A percentile compares a stretch with the other conserved stretches of the same genome.
phyloP scores from a whole-genome alignment of 2,888 invertebrate genomes.

The Pheosia gnoma region DNA sequence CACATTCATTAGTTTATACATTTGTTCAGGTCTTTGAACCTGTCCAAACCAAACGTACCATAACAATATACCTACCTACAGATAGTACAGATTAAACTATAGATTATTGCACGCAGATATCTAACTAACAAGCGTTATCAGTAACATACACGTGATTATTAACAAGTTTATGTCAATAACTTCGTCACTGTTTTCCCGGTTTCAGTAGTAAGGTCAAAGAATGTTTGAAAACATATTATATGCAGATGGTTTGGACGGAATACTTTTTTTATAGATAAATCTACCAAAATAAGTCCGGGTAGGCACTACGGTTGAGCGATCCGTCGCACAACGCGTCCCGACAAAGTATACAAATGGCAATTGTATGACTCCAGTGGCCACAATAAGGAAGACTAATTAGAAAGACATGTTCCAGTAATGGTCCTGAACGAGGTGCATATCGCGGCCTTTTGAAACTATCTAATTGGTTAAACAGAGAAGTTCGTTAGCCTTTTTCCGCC shows the following conservation, averaged over 20 bases:
- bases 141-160: background rate
- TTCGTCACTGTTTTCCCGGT: background rate
- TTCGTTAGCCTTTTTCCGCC: conserved; percentile 36
- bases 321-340: background rate
- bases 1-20: conserved; percentile 1
- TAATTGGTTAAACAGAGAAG: conserved; percentile 58
- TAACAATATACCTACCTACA: background rate
- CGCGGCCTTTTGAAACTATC: conserved; percentile 59
- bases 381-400: conserved; percentile 31
- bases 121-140: background rate
- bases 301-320: too few relatives aligned
- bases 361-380: conserved; percentile 28
- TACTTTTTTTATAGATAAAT: too few relatives aligned
- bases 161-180: background rate
- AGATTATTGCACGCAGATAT: conserved; percentile 1
- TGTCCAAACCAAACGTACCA: background rate
- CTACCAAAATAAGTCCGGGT: too few relatives aligned
- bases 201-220: background rate
- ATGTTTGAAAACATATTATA: too few relatives aligned
- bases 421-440: conserved; percentile 45
- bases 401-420: conserved; percentile 43
- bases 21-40: conserved; percentile 6
- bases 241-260: too few relatives aligned
- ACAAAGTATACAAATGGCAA: background rate
- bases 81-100: conserved; percentile 1